Evolutionary conservation across 2,797 vertebrate genomes (phyloP).

Genomic region (Pachyuromys duprasi): DNA sequence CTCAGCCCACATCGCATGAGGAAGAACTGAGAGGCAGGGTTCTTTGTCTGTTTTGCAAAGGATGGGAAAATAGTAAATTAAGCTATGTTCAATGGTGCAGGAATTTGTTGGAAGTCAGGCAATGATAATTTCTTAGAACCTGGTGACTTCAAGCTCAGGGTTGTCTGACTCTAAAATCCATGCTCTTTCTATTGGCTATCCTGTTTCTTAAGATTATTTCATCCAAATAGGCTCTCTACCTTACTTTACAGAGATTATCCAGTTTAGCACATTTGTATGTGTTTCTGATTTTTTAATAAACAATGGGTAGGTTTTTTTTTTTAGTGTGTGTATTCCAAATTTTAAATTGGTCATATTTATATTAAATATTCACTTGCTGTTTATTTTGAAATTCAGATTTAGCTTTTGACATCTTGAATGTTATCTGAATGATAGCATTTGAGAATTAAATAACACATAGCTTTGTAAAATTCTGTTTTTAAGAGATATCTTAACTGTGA

Average conservation of each 20-base stretch:
- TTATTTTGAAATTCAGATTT: constrained; percentile 53
- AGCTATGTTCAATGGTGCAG: not conserved
- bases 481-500: not conserved
- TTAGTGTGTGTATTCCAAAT: not conserved
- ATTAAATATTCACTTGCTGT: constrained; percentile 10
- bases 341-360: not conserved
- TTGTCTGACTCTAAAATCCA: not conserved
- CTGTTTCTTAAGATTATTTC: not conserved
- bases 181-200: not conserved
- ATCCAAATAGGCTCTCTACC: not conserved
- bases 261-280: not conserved
- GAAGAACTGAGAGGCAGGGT: not conserved
- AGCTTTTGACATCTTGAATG: constrained; percentile 12
- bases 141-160: not conserved
- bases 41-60: not conserved
- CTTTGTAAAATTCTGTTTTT: constrained; percentile 22
- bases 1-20: not conserved
- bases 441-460: constrained; percentile 2
- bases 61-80: not conserved
- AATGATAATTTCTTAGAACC: not conserved
- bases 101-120: not conserved
- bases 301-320: not conserved
- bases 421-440: constrained; percentile 52
- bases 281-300: not conserved
- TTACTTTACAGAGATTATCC: not conserved